A percentile compares a stretch with the other conserved stretches of the same genome.
These are phyloP conservation scores for Clarias fuscus DNA, from an alignment of 2,797 vertebrate genomes.

Conservation along the genomic window DNA sequence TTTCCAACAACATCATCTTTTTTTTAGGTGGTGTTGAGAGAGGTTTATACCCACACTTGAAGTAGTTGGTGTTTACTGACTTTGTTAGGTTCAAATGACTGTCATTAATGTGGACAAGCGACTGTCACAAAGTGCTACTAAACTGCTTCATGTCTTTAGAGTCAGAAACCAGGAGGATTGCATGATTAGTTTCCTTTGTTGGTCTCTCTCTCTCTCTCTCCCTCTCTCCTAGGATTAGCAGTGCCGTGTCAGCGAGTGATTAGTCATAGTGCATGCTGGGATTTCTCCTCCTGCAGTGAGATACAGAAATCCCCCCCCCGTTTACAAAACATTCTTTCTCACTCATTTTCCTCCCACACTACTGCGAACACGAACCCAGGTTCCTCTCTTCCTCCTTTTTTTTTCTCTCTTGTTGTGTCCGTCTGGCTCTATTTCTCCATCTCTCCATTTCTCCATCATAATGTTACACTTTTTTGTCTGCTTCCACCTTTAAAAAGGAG, in stretches of 20 bases:
- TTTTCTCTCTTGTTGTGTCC: neutral
- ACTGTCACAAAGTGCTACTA: neutral
- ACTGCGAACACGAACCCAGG: neutral
- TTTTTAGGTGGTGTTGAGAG: neutral
- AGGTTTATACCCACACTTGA: neutral
- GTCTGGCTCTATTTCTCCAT: neutral
- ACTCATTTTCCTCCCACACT: slow-evolving; percentile 7
- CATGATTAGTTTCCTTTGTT: too few species aligned
- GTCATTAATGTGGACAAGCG: too few species aligned
- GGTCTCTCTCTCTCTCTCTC: too few species aligned
- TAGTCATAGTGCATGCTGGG: slow-evolving; percentile 29
- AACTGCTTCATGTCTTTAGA: neutral
- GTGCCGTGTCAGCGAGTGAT: neutral
- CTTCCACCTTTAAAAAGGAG: neutral
- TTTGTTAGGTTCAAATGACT: neutral
- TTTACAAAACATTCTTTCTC: slow-evolving; percentile 34
- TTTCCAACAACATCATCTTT: neutral
- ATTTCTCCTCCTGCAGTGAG: slow-evolving; percentile 16
- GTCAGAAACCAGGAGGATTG: neutral
- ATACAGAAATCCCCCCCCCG: slow-evolving; percentile 5
- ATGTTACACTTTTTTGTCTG: neutral
- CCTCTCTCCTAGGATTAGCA: neutral
- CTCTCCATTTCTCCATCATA: neutral
- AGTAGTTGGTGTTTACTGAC: neutral
- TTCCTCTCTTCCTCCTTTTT: slow-evolving; percentile 10